Evolutionary conservation across 2,113 vertebrate genomes (phyloP).

Genomic region (Rhegmatorhina hoffmannsi): DNA sequence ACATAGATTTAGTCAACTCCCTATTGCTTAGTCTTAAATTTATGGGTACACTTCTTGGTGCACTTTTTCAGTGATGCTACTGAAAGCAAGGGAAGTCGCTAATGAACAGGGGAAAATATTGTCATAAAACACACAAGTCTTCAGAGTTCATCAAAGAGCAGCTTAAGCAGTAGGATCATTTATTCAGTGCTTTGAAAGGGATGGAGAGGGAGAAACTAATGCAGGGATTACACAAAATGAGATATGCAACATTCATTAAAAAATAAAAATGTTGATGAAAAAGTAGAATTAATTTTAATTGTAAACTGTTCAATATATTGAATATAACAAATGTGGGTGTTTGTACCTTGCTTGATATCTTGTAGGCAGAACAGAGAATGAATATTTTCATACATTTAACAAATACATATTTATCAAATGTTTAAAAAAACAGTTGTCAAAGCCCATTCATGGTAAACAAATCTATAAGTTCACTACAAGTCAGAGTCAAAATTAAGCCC

Average conservation of each 20-base stretch:
- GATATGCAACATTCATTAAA: not conserved
- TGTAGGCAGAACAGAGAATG: not conserved
- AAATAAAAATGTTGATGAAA: not conserved
- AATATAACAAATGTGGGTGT: fast-evolving
- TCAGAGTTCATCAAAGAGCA: not conserved
- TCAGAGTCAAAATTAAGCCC: not conserved
- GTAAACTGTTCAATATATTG: not conserved
- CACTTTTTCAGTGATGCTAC: not conserved
- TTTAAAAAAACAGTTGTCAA: not conserved
- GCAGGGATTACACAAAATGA: not conserved
- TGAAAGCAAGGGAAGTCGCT: not conserved
- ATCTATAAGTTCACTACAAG: not conserved
- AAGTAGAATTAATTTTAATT: not conserved
- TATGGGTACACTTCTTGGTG: not conserved
- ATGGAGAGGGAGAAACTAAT: not conserved
- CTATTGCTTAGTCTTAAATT: not conserved
- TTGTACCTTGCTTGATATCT: not conserved
- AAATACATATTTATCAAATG: not conserved
- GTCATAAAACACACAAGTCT: not conserved
- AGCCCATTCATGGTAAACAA: not conserved
- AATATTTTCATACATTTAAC: not conserved
- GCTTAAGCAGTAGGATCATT: not conserved
- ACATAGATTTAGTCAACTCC: not conserved
- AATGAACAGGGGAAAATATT: not conserved
- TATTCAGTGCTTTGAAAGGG: not conserved